Base-by-base conservation (phyloP, 2,113 vertebrate genomes). In the Daphoenositta chrysoptera region DNA sequence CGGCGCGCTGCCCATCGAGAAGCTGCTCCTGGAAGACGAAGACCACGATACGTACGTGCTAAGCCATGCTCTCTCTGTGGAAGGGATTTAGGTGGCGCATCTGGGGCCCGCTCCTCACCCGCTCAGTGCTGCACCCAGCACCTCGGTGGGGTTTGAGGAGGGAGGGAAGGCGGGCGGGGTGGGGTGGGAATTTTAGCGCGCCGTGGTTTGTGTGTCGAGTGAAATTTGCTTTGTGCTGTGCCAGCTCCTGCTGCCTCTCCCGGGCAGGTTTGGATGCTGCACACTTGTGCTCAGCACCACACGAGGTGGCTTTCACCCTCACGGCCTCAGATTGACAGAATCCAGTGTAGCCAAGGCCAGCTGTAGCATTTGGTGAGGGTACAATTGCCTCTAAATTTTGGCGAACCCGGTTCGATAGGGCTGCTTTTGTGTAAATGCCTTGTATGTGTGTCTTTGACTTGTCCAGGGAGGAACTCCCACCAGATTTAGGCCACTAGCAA, bases 1-100 rank as follows among this genome's bases (percentile, higher is more conserved):
- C 50, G 96, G 88, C 11, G 94, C 97, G 0, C 80, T 99, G 96
- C 97, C 99, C 69, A 98, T 99, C 57, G 99, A 99, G 96, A 99
- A 98, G 96, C 98, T 99, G 73, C 98, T 99, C 9, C 98, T 98
- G 42, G 98, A 98, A 50, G 98, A 98, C 1, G 98, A 98, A 44
- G 98, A 98, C 24, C 98, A 96, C 24, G 98, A 98, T 54, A 97
- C 98, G 48, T 99, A 99, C 7, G 97, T 98, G 14, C 97, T 98
- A 80, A 98, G 93, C 93, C 96, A 97, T 54, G 97, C 98, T 5
- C 96, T 99, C 8, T 99, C 99, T 22, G 97, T 98, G 15, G 97
- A 98, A 45, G 98, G 98, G 73, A 98, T 99, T 77, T 98, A 91
- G 87, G 42, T 17, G 20, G 81, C 37, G 14, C 65, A 4, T 8